These are phyloP conservation scores for Lasius fuliginosus DNA, from an alignment of 2,888 invertebrate species.

Conservation along the genomic window DNA sequence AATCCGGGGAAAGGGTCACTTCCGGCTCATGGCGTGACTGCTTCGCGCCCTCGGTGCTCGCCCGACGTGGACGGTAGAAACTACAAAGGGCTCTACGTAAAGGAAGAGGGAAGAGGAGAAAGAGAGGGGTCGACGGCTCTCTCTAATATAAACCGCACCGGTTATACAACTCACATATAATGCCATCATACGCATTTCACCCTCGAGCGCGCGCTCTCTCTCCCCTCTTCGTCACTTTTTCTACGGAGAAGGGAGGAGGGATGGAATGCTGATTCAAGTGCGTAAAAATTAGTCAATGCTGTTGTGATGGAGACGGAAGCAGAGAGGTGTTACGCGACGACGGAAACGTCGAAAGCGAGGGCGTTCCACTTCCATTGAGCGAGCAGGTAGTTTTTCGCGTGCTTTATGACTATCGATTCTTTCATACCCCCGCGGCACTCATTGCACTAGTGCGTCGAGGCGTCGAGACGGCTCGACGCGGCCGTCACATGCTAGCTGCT, in stretches of 20 bases:
- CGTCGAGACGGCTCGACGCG: slow-evolving; percentile 54
- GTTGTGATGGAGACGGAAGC: neutral
- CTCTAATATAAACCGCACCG: slow-evolving; percentile 18
- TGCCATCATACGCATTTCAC: slow-evolving; percentile 71
- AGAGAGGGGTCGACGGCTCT: slow-evolving; percentile 9
- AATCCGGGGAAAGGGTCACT: slow-evolving; percentile 69
- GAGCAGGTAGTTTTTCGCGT: slow-evolving; percentile 73
- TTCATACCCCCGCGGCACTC: slow-evolving; percentile 54
- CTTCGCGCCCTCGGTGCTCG: slow-evolving; percentile 57
- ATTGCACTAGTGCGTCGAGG: slow-evolving; percentile 45
- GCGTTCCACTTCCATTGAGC: slow-evolving; percentile 3
- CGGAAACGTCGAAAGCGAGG: slow-evolving; percentile 34
- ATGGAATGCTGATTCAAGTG: slow-evolving; percentile 25
- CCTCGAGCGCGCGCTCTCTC: slow-evolving; percentile 57
- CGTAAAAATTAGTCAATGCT: slow-evolving; percentile 34
- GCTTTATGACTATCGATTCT: slow-evolving; percentile 77
- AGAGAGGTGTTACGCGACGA: slow-evolving; percentile 18
- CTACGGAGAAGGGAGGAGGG: slow-evolving; percentile 17
- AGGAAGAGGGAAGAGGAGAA: neutral
- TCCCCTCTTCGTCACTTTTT: neutral
- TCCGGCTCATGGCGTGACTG: slow-evolving; percentile 78
- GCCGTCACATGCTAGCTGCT: slow-evolving; percentile 67
- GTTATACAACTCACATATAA: slow-evolving; percentile 57
- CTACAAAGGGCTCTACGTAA: neutral
- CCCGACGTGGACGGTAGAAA: slow-evolving; percentile 21